phyloP scores from a whole-genome alignment of 2,113 vertebrate genomes.

The Cavia aperea region DNA sequence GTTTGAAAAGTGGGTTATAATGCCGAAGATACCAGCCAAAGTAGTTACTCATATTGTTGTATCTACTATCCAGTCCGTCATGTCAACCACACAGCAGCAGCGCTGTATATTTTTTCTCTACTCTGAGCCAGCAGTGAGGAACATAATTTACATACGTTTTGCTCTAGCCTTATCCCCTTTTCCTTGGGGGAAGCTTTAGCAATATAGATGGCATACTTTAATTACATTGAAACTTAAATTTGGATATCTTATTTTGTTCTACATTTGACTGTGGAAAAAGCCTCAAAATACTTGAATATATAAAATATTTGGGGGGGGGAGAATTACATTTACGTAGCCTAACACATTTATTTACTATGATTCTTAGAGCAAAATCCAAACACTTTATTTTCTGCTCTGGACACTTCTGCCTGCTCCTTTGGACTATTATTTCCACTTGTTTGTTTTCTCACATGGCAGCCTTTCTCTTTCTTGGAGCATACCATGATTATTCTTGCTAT shows the following conservation, averaged over 20 bases:
- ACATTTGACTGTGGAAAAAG: neutral
- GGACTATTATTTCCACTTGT: neutral
- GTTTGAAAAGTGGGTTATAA: neutral
- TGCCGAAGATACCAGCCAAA: neutral
- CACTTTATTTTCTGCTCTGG: neutral
- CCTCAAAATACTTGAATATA: neutral
- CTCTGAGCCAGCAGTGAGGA: neutral
- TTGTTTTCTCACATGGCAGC: neutral
- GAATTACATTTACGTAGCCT: neutral
- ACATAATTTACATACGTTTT: neutral
- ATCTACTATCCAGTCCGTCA: neutral
- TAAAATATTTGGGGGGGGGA: neutral
- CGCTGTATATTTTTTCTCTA: neutral
- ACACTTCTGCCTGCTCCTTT: neutral
- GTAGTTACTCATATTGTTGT: neutral
- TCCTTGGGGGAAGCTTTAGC: neutral
- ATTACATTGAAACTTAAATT: neutral
- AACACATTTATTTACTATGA: neutral
- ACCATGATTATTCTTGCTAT: neutral
- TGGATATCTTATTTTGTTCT: neutral
- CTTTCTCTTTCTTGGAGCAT: neutral
- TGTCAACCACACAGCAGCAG: neutral
- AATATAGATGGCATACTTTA: slow-evolving; percentile 25
- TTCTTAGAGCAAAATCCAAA: neutral
- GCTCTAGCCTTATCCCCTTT: neutral